Evolutionary conservation across 1,140 invertebrate species (phyloP).

Genomic region (Sarcophaga bullata): DNA sequence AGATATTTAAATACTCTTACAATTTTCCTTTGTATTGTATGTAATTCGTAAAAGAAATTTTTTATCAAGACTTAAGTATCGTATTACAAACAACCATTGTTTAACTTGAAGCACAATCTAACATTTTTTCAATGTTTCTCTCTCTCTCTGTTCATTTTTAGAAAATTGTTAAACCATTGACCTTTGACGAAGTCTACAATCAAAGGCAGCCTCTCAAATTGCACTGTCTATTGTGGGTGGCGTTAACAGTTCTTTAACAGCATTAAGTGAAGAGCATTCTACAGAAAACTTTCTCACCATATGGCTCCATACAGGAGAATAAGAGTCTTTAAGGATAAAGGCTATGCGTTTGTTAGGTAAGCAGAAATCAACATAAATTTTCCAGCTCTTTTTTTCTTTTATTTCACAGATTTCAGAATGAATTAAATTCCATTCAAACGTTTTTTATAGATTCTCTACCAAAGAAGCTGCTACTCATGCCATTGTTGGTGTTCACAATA

Average conservation of each 20-base stretch:
- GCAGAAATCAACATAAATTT: constrained; percentile 43
- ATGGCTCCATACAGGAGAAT: constrained; percentile 98
- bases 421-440: background rate
- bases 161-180: constrained; percentile 89
- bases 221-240: constrained; percentile 99
- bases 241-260: constrained; percentile 90
- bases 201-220: constrained; percentile 98
- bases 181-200: constrained; percentile 99
- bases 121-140: background rate
- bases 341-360: constrained; percentile 96
- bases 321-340: constrained; percentile 98
- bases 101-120: background rate
- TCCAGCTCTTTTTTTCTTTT: background rate
- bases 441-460: constrained; percentile 83
- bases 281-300: constrained; percentile 94
- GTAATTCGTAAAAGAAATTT: background rate
- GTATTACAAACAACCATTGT: constrained; percentile 21
- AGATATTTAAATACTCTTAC: too few relatives aligned
- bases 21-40: too few relatives aligned
- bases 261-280: constrained; percentile 95
- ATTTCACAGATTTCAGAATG: background rate
- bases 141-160: constrained; percentile 66
- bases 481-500: constrained; percentile 96
- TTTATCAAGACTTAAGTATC: background rate
- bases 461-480: constrained; percentile 98